phyloP scores from a whole-genome alignment of 2,888 invertebrate species.

The Calliphora vomitoria region DNA sequence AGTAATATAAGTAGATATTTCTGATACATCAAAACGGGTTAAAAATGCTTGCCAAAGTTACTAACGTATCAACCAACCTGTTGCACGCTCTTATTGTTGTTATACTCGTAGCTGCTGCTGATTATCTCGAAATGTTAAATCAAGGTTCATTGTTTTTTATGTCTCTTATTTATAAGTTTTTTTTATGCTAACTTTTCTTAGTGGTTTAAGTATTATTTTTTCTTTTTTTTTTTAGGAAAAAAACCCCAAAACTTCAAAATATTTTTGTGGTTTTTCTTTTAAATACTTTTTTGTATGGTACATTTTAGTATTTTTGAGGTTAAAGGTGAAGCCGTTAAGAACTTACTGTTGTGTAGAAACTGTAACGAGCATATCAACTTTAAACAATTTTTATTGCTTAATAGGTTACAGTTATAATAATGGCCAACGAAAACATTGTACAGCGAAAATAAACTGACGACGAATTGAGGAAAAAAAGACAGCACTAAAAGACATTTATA shows the following conservation, averaged over 20 bases:
- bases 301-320: constrained; percentile 59
- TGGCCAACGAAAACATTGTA: constrained; percentile 42
- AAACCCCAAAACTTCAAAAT: constrained; percentile 5
- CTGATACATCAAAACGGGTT: constrained; percentile 18
- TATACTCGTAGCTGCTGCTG: constrained; percentile 60
- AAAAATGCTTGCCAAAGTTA: constrained; percentile 19
- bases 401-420: constrained; percentile 73
- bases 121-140: constrained; percentile 73
- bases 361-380: constrained; percentile 69
- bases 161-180: constrained; percentile 45
- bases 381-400: constrained; percentile 71
- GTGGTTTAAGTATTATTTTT: constrained; percentile 33
- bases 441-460: constrained; percentile 13
- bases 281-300: constrained; percentile 26
- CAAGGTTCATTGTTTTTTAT: constrained; percentile 73
- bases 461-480: constrained; percentile 5
- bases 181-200: constrained; percentile 42
- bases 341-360: constrained; percentile 72
- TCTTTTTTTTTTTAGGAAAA: constrained; percentile 37
- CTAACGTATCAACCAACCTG: constrained; percentile 69
- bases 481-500: constrained; percentile 39
- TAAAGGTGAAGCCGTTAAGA: constrained; percentile 73
- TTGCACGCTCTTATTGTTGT: constrained; percentile 66
- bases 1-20: no score
- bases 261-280: constrained; percentile 58